A percentile compares a stretch with the other conserved stretches of the same genome.
phyloP scores from a whole-genome alignment of 2,888 invertebrate genomes.

The Aspidiotus destructor region DNA sequence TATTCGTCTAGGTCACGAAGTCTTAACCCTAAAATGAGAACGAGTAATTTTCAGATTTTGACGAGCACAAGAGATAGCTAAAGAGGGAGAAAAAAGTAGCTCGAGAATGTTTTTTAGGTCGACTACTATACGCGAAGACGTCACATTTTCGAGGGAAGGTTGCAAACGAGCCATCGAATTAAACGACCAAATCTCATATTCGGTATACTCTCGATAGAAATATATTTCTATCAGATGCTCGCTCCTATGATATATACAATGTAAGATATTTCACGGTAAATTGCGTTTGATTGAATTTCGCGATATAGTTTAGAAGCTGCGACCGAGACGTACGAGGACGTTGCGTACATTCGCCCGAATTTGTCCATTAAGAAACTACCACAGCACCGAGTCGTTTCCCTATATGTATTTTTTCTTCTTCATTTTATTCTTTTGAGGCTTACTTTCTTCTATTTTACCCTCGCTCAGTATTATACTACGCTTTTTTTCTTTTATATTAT shows the following conservation, averaged over 20 bases:
- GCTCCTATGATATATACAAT: slow-evolving; percentile 28
- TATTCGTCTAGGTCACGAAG: no score
- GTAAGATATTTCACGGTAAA: slow-evolving; percentile 35
- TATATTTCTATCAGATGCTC: slow-evolving; percentile 29
- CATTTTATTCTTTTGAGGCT: slow-evolving; percentile 25
- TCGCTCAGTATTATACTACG: not conserved
- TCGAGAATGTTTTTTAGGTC: no score
- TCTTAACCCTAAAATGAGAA: no score
- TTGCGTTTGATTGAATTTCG: slow-evolving; percentile 36
- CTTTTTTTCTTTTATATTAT: slow-evolving; percentile 21
- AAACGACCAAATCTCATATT: not conserved
- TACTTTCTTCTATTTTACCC: slow-evolving; percentile 23
- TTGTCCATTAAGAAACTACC: slow-evolving; percentile 26
- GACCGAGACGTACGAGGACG: slow-evolving; percentile 17
- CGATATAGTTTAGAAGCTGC: slow-evolving; percentile 24
- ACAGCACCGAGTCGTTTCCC: slow-evolving; percentile 18
- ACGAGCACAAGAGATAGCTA: no score
- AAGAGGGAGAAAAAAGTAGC: no score
- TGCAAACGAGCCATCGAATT: not conserved
- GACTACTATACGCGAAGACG: no score
- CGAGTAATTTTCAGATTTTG: no score
- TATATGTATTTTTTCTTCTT: slow-evolving; percentile 19
- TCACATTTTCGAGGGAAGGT: no score
- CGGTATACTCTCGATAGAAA: not conserved
- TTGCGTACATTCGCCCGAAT: slow-evolving; percentile 15